Evolutionary conservation across 2,888 invertebrate species (phyloP), one percentile per base, ranked within the genome.

Genomic region (Eudasyphora cyanicolor): DNA sequence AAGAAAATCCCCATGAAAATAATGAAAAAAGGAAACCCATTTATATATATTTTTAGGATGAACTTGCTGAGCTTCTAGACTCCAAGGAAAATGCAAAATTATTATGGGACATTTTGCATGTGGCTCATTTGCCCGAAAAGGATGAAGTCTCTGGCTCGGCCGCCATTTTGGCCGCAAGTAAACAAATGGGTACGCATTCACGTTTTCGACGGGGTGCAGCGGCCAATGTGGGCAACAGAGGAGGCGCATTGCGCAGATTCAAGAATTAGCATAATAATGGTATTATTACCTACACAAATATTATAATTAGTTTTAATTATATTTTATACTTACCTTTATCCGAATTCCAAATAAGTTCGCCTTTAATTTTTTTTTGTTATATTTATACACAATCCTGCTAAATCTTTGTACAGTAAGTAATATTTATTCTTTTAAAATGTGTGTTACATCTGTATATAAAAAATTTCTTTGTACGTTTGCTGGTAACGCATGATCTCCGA

Each of bases 61-160:
- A 97, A 90, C 90, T 98, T 82, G 91, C 93, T 54, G 93, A 94
- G 84, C 93, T 98, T 62, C 90, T 98, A 78, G 96, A 95, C 86
- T 97, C 96, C 89, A 93, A 94, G 87, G 93, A 91, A 81, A 95
- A 96, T 90, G 95, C 95, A 0, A 94, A 94, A 86, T 92, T 94
- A 76, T 92, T 97, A 17, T 94, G 95, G 91, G 94, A 95, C 73
- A 95, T 95, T 85, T 89, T 97, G 54, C 97, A 97, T 88, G 93
- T 94, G 24, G 94, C 94, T 87, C 93, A 94, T 79, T 93, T 93
- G 87, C 93, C 94, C 0, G 89, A 93, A n/a, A 94, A 94, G 85
- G 91, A 90, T 82, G 91, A 91, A 78, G 86, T 89, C 0, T 84
- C 86, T 0, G 90, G 90, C 8, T 87, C 90, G 0, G 84, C 88